Conservation (phyloP, 1,140 invertebrate genomes). For the Caenorhabditis remanei region DNA sequence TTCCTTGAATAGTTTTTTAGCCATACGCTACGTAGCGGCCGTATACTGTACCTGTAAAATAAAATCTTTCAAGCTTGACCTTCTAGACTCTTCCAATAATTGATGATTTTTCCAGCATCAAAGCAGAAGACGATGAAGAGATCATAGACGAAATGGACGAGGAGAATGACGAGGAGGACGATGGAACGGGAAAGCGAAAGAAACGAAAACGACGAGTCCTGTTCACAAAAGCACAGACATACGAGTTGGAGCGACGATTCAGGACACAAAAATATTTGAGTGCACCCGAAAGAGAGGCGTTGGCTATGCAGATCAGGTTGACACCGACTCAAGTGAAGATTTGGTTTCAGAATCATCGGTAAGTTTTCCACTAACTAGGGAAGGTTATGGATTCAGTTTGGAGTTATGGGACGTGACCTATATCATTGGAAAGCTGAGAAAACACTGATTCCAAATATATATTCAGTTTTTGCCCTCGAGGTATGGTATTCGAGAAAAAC, state of each 20-base stretch:
- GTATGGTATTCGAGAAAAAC: no score
- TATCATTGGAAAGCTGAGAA: no score
- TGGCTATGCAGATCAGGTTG: constrained; percentile 90
- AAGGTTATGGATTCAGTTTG: no score
- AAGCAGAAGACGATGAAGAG: constrained; percentile 55
- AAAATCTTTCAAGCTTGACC: no score
- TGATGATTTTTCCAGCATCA: constrained; percentile 5
- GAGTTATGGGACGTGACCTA: no score
- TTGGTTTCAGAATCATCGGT: constrained; percentile 79
- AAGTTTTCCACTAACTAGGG: background rate
- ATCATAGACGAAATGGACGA: constrained; percentile 55
- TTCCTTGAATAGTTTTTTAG: no score
- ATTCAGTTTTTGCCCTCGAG: no score
- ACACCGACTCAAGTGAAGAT: constrained; percentile 86
- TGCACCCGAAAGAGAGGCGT: constrained; percentile 92
- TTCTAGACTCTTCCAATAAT: background rate
- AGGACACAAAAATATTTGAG: constrained; percentile 85
- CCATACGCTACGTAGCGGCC: no score
- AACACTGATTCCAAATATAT: no score
- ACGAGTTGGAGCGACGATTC: constrained; percentile 92
- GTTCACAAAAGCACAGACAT: constrained; percentile 97
- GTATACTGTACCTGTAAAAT: no score
- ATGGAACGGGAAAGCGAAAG: constrained; percentile 53
- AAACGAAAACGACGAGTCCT: constrained; percentile 90
- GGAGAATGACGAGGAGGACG: constrained; percentile 57